Conservation (phyloP, 2,888 invertebrate genomes). For the Ecliptopera silaceata region DNA sequence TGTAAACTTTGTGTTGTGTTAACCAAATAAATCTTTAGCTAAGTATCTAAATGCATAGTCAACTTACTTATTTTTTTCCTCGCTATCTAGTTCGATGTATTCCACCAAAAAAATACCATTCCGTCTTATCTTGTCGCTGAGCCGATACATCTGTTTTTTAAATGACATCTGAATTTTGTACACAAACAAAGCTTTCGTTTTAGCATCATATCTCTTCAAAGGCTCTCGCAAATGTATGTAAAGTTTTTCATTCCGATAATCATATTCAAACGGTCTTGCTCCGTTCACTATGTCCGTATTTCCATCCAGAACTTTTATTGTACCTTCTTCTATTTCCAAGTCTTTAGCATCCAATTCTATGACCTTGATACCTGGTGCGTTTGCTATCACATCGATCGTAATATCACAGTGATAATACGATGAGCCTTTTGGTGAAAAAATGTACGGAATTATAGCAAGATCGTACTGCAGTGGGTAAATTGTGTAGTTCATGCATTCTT, state of each 20-base stretch:
- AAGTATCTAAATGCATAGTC: neutral
- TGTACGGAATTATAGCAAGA: slow-evolving; percentile 60
- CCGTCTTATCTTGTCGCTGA: slow-evolving; percentile 36
- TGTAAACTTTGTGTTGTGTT: no score
- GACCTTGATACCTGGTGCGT: slow-evolving; percentile 59
- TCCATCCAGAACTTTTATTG: slow-evolving; percentile 59
- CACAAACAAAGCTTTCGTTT: slow-evolving; percentile 43
- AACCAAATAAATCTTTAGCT: no score
- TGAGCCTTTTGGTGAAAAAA: slow-evolving; percentile 47
- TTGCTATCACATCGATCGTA: slow-evolving; percentile 68
- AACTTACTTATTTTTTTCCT: slow-evolving; percentile 55
- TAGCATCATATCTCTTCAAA: slow-evolving; percentile 52
- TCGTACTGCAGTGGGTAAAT: slow-evolving; percentile 77
- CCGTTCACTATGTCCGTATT: slow-evolving; percentile 57
- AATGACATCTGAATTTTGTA: slow-evolving; percentile 64
- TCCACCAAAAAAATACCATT: slow-evolving; percentile 63
- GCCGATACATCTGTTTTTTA: slow-evolving; percentile 50
- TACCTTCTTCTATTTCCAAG: slow-evolving; percentile 53
- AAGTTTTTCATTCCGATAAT: slow-evolving; percentile 55
- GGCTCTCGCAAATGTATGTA: slow-evolving; percentile 63
- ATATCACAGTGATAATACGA: slow-evolving; percentile 69
- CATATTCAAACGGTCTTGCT: slow-evolving; percentile 60
- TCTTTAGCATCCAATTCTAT: slow-evolving; percentile 68
- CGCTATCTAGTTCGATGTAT: slow-evolving; percentile 56
- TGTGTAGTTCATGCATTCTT: slow-evolving; percentile 75